Evolutionary conservation across 2,113 vertebrate species (phyloP).

Genomic region (Eretmochelys imbricata): DNA sequence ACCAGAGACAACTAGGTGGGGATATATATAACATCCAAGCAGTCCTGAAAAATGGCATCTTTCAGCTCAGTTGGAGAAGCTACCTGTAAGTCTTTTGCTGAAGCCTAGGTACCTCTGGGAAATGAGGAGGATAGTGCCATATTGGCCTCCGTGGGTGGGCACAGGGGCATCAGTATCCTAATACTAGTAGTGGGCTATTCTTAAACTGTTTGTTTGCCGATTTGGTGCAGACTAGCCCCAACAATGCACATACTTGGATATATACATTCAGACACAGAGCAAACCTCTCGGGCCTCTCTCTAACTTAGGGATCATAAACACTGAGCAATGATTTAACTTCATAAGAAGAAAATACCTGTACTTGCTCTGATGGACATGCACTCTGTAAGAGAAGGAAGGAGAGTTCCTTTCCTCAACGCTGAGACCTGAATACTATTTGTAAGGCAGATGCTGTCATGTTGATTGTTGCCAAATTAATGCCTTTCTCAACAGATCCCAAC

Average conservation of each 20-base stretch:
- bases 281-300: neutral
- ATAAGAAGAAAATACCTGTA: neutral
- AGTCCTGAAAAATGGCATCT: neutral
- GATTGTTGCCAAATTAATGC: fast-evolving
- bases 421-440: fast-evolving
- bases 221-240: neutral
- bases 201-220: neutral
- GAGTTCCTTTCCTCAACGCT: fast-evolving
- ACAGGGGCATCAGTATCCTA: neutral
- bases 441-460: neutral
- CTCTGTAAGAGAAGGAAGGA: neutral
- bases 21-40: too few relatives aligned
- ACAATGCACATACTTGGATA: neutral
- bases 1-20: too few relatives aligned
- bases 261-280: too few relatives aligned
- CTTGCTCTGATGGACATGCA: fast-evolving
- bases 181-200: neutral
- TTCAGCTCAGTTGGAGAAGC: neutral
- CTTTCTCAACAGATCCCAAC: neutral
- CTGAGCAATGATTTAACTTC: too few relatives aligned
- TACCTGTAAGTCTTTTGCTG: neutral
- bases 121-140: neutral
- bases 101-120: neutral
- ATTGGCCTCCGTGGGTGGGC: neutral
- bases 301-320: neutral